Evolutionary conservation across 2,888 invertebrate species (phyloP).

Genomic region (Anagyrus pseudococci): DNA sequence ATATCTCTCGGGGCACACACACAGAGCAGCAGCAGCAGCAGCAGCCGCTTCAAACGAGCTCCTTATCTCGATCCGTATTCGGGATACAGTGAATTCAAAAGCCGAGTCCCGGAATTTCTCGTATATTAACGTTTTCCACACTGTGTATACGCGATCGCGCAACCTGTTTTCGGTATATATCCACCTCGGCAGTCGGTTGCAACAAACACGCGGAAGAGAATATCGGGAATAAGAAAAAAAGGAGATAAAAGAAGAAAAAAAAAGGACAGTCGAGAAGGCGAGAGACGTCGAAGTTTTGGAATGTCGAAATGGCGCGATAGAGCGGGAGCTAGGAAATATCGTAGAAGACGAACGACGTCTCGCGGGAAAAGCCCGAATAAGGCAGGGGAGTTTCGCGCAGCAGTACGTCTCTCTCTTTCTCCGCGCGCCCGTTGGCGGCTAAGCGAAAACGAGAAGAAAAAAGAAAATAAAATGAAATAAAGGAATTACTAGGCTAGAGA

Average conservation of each 20-base stretch:
- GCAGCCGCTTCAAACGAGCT: background rate
- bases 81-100: conserved; percentile 3
- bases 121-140: conserved; percentile 26
- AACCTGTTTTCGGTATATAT: conserved; percentile 35
- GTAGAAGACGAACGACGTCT: background rate
- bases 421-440: too few relatives aligned
- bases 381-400: too few relatives aligned
- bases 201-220: conserved; percentile 20
- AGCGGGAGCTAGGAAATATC: background rate
- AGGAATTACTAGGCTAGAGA: conserved; percentile 1
- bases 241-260: conserved; percentile 8
- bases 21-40: too few relatives aligned
- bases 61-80: background rate
- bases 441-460: conserved; percentile 5
- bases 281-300: conserved; percentile 10
- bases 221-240: background rate
- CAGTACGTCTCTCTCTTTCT: conserved; percentile 18
- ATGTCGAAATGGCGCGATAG: background rate
- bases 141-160: too few relatives aligned
- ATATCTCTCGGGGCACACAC: too few relatives aligned
- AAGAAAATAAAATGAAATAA: background rate
- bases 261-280: conserved; percentile 1
- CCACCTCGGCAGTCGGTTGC: conserved; percentile 2
- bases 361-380: conserved; percentile 2
- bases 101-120: conserved; percentile 11